phyloP scores from a whole-genome alignment of 2,797 vertebrate genomes.

The Cynodonichthys magdalenae region DNA sequence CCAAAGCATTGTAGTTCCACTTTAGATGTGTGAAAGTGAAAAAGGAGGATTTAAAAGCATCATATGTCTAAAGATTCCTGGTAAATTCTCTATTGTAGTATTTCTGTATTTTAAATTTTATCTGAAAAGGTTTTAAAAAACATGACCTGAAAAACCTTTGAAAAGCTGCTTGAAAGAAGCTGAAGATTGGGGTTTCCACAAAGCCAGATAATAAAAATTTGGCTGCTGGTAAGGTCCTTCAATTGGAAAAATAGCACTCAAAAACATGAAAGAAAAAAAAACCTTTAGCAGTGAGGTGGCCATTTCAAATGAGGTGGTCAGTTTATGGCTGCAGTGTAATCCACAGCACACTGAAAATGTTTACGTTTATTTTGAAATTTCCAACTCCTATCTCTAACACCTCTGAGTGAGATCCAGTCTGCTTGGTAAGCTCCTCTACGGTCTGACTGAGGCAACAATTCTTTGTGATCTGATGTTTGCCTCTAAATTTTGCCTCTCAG shows the following conservation, averaged over 20 bases:
- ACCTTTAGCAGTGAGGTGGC: neutral
- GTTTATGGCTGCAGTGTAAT: neutral
- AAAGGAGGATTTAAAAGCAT: too few species aligned
- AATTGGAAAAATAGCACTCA: neutral
- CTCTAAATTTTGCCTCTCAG: slow-evolving; percentile 31
- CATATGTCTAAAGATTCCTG: neutral
- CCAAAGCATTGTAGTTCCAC: too few species aligned
- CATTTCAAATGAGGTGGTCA: too few species aligned
- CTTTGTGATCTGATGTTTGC: slow-evolving; percentile 3
- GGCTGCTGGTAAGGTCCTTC: too few species aligned
- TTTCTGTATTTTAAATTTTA: neutral
- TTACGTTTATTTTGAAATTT: neutral
- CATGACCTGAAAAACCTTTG: too few species aligned
- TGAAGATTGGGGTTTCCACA: neutral
- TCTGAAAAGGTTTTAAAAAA: neutral
- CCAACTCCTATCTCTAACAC: neutral
- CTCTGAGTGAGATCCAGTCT: neutral
- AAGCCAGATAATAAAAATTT: too few species aligned
- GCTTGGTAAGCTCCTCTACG: neutral
- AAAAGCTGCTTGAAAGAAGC: neutral
- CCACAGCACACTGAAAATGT: neutral
- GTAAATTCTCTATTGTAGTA: neutral
- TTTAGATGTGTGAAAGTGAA: too few species aligned
- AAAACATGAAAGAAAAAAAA: neutral
- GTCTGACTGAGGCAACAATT: neutral